A percentile compares a stretch with the other conserved stretches of the same genome.
Evolutionary conservation across 2,888 invertebrate genomes (phyloP).

Genomic region (Nemotelus pantherinus): DNA sequence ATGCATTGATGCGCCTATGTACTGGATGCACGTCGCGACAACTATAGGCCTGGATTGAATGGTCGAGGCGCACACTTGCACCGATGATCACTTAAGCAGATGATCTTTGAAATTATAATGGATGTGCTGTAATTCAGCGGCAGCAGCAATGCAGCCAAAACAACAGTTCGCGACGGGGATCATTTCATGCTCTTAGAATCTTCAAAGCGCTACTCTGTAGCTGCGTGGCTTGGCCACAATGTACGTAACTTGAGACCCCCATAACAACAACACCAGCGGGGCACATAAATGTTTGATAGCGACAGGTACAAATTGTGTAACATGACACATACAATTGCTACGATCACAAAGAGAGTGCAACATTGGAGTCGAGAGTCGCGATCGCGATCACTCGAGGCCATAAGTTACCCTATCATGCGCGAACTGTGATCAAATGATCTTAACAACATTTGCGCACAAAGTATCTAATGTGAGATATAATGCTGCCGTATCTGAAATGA

Average conservation of each 20-base stretch:
- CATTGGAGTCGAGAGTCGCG: neutral
- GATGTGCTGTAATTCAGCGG: constrained; percentile 20
- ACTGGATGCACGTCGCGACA: neutral
- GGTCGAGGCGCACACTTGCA: neutral
- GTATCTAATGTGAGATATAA: constrained; percentile 26
- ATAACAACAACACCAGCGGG: neutral
- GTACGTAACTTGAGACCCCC: no score
- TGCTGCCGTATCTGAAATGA: constrained; percentile 19
- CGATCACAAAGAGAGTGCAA: constrained; percentile 1
- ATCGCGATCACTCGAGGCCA: neutral
- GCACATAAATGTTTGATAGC: constrained; percentile 28
- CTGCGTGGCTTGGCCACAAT: no score
- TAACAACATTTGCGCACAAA: neutral
- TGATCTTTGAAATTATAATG: constrained; percentile 14
- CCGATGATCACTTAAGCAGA: neutral
- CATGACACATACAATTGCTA: constrained; percentile 40
- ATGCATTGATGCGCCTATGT: neutral
- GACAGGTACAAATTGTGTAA: constrained; percentile 47
- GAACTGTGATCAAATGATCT: constrained; percentile 24
- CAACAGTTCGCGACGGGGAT: neutral
- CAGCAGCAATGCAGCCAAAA: neutral
- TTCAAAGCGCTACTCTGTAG: no score
- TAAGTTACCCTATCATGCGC: neutral
- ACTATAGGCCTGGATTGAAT: neutral
- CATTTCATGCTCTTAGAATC: neutral